Base-by-base conservation (phyloP, 64 coral and sea anemone genomes). In the Pocillopora damicornis region DNA sequence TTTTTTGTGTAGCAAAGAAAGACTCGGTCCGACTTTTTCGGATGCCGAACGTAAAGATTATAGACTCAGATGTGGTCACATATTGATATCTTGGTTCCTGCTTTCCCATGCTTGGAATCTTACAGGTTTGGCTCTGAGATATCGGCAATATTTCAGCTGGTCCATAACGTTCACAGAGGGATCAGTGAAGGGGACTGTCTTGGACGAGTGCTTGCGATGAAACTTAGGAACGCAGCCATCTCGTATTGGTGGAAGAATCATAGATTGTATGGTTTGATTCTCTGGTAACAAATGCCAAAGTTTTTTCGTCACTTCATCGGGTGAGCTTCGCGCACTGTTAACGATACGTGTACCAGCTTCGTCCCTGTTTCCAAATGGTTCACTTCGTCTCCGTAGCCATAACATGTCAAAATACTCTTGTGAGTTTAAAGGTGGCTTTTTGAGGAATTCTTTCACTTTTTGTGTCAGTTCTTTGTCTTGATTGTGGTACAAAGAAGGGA, bases 381-480 rank as follows among this genome's bases (percentile, higher is more conserved):
- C 64, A n/a, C 64, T 26, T 85, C 72, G 64, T 14, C 65, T 73
- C 13, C 61, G 15, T 65, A 58, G 42, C 81, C 81, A 85, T 45
- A 73, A 22, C 81, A 72, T 85, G 15, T 85, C 81, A 18, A 85
- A 85, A 13, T 85, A 85, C 38, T 85, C 81, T 42, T 85, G 81
- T 4, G 81, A 85, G 51, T 85, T 85, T 18, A 85, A 42, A 13
- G 81, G 81, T 16, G 81, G 81, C 64, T 85, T 85, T 66, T 73
- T 85, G 34, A 85, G 81, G 72, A 85, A 85, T 72, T 85, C 81
- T 72, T 57, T 73, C 37, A 85, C 45, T 85, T 85, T 85, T 85
- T 38, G 65, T 1, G 81, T 57, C 15, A 85, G 81, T 30, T 57
- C 13, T 85, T 85, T 85, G 72, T 85, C 81, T 13, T 85, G 37